Percentiles rank a stretch among this genome's conserved stretches.
Conservation (phyloP, 1,140 invertebrate species). For the Pectinophora gossypiella region DNA sequence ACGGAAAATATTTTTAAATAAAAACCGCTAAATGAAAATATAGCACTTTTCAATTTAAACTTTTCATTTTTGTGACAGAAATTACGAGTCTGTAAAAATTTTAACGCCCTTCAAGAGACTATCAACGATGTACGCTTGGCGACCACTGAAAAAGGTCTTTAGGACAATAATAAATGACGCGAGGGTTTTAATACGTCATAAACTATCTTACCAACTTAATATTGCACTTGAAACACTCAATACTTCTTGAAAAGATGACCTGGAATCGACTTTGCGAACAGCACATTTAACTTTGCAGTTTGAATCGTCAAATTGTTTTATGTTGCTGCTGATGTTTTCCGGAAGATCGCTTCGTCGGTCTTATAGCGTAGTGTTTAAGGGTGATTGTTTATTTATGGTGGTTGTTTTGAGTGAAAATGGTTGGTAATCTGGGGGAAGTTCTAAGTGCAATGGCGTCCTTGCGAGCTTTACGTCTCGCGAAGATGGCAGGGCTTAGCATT, state of each 20-base stretch:
- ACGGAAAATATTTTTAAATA: no score
- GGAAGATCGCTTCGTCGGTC: no score
- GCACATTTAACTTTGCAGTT: background rate
- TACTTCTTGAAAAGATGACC: background rate
- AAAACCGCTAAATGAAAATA: no score
- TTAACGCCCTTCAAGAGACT: background rate
- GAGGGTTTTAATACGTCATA: background rate
- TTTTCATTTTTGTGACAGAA: background rate
- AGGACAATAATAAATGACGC: background rate
- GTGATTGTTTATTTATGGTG: no score
- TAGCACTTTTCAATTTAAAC: background rate
- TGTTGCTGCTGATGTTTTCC: no score
- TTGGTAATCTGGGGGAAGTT: conserved; percentile 30
- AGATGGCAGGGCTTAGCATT: conserved; percentile 51
- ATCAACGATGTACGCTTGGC: background rate
- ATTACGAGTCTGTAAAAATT: background rate
- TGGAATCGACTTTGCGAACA: background rate
- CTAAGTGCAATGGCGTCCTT: conserved; percentile 54
- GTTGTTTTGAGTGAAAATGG: conserved; percentile 5
- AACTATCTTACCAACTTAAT: background rate
- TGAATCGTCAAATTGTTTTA: background rate
- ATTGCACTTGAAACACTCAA: background rate
- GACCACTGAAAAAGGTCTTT: background rate
- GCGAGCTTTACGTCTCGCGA: conserved; percentile 57
- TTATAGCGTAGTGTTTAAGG: no score